These are phyloP conservation scores for Octodon degus DNA, from an alignment of 2,113 vertebrate species.

Conservation along the genomic window DNA sequence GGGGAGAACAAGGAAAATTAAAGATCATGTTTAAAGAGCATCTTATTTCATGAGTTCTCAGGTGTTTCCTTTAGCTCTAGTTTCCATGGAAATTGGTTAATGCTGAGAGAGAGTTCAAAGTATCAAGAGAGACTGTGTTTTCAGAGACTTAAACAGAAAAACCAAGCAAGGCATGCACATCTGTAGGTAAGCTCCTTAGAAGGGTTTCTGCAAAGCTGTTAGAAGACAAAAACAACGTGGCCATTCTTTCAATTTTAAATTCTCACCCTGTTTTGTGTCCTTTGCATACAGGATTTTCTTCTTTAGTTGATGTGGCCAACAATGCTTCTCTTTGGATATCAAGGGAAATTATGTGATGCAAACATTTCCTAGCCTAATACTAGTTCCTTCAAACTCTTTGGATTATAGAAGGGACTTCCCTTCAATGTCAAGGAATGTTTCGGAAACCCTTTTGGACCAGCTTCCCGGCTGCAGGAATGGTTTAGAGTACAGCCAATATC, in stretches of 20 bases:
- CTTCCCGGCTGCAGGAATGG: background rate
- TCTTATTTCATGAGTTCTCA: constrained; percentile 52
- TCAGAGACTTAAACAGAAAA: background rate
- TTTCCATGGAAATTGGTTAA: constrained; percentile 65
- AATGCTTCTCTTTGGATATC: background rate
- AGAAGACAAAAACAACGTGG: background rate
- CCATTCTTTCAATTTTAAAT: constrained; percentile 21
- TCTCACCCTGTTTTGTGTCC: background rate
- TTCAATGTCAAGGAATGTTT: background rate
- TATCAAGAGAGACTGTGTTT: background rate
- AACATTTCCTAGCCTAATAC: background rate
- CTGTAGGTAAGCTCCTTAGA: background rate
- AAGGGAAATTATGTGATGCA: constrained; percentile 11
- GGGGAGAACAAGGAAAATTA: constrained; percentile 46
- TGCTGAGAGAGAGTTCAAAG: background rate
- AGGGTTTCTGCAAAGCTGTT: background rate
- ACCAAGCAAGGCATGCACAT: background rate
- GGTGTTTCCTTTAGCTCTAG: constrained; percentile 23
- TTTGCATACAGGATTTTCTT: background rate
- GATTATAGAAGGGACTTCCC: background rate
- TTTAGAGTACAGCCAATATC: background rate
- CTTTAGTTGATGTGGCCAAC: background rate
- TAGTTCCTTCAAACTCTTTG: background rate
- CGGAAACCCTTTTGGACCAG: background rate
- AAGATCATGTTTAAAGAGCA: constrained; percentile 37